A percentile compares a stretch with the other conserved stretches of the same genome.
phyloP scores from a whole-genome alignment of 2,797 vertebrate genomes.

The Myotis findleyi region DNA sequence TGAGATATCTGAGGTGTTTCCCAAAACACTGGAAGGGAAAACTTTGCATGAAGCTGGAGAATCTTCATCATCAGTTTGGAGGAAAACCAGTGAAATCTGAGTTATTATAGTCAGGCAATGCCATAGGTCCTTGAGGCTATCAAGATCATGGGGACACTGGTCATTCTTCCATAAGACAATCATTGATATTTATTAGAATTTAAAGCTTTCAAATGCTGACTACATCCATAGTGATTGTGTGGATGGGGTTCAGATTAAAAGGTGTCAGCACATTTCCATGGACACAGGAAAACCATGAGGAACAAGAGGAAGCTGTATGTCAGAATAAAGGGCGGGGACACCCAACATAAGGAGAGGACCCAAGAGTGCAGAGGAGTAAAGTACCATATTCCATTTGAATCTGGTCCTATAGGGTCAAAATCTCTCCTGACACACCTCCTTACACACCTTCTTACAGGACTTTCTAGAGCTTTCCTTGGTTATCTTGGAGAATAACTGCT shows the following conservation, averaged over 20 bases:
- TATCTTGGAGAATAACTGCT: background rate
- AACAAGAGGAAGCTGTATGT: background rate
- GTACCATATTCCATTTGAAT: rapidly evolving
- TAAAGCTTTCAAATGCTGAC: background rate
- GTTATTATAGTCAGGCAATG: rapidly evolving
- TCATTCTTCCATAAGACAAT: background rate
- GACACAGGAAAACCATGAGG: background rate
- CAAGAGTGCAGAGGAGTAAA: rapidly evolving
- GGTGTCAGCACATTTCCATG: background rate
- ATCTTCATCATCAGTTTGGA: background rate
- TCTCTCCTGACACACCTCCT: background rate
- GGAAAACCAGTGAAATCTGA: background rate
- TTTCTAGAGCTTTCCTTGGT: background rate
- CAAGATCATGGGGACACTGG: rapidly evolving
- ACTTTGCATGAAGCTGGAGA: background rate
- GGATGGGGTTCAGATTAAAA: background rate
- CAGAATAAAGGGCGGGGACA: rapidly evolving
- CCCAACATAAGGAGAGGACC: rapidly evolving
- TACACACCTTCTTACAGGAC: background rate
- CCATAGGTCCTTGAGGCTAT: background rate
- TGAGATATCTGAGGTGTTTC: rapidly evolving
- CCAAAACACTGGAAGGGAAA: background rate
- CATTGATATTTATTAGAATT: background rate
- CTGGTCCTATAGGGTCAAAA: background rate
- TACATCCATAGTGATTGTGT: rapidly evolving